These are phyloP conservation scores for Onychomys arenicola DNA, from an alignment of 2,797 vertebrate species.

Conservation along the genomic window DNA sequence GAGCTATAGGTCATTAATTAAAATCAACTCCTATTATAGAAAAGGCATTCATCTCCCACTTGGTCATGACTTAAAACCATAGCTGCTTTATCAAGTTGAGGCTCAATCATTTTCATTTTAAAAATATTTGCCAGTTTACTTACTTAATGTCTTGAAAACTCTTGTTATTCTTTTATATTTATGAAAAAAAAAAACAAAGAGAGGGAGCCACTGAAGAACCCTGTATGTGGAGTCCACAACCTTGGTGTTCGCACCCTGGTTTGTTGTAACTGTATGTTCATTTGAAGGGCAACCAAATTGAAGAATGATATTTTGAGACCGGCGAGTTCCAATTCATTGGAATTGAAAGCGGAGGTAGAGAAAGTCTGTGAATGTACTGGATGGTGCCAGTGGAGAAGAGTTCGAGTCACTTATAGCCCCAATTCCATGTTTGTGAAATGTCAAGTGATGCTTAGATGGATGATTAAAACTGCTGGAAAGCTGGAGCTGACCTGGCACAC, in stretches of 20 bases:
- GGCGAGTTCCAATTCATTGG: neutral
- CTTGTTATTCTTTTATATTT: constrained; percentile 37
- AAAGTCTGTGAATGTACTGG: neutral
- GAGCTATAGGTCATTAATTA: constrained; percentile 52
- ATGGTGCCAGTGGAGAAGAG: neutral
- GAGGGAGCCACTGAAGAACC: neutral
- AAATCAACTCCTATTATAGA: constrained; percentile 40
- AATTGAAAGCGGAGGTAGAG: neutral
- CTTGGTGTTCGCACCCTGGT: neutral
- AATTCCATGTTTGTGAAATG: neutral
- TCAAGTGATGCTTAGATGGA: neutral
- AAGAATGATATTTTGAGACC: neutral
- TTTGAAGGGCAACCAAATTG: neutral
- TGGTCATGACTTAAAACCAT: constrained; percentile 50
- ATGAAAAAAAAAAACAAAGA: constrained; percentile 22
- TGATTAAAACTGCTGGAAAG: neutral
- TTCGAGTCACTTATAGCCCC: neutral
- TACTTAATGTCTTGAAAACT: constrained; percentile 24
- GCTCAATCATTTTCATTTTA: constrained; percentile 37
- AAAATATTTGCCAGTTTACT: constrained; percentile 6
- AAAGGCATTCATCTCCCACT: constrained; percentile 23
- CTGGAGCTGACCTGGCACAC: neutral
- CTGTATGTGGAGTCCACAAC: neutral
- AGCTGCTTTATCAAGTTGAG: constrained; percentile 47
- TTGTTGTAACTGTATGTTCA: neutral